phyloP scores from a whole-genome alignment of 2,113 vertebrate species.

The Ophthalmotilapia sp. region DNA sequence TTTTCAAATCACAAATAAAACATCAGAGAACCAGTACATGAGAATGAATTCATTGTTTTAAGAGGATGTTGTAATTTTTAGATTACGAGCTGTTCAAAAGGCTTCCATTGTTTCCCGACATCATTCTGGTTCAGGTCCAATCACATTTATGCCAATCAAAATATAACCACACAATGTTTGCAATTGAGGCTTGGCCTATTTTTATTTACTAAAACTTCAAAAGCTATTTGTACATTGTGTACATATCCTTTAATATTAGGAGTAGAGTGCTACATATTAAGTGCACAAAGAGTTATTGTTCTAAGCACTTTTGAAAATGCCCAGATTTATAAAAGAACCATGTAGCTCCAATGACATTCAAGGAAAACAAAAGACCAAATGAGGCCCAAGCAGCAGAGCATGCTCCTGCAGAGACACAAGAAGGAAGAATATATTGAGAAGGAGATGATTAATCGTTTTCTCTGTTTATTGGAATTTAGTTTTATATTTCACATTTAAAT shows the following conservation, averaged over 20 bases:
- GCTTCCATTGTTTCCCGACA: background rate
- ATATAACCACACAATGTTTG: background rate
- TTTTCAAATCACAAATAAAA: background rate
- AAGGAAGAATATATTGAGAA: background rate
- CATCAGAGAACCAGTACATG: background rate
- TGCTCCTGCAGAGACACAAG: background rate
- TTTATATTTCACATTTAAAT: background rate
- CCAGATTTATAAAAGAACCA: background rate
- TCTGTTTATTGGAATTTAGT: background rate
- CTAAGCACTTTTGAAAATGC: background rate
- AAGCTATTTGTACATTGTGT: background rate
- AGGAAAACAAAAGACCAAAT: background rate
- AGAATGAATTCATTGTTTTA: background rate
- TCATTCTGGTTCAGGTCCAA: background rate
- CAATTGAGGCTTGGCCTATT: background rate
- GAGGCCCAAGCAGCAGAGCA: background rate
- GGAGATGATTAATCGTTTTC: background rate
- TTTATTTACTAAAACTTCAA: background rate
- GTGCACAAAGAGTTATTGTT: background rate
- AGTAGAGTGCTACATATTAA: background rate
- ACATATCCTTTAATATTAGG: background rate
- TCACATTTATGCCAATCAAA: background rate
- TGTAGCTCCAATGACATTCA: background rate
- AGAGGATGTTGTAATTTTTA: background rate
- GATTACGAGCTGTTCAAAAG: background rate